Base-by-base conservation (phyloP, 1,140 invertebrate species). In the Mizuhopecten yessoensis region DNA sequence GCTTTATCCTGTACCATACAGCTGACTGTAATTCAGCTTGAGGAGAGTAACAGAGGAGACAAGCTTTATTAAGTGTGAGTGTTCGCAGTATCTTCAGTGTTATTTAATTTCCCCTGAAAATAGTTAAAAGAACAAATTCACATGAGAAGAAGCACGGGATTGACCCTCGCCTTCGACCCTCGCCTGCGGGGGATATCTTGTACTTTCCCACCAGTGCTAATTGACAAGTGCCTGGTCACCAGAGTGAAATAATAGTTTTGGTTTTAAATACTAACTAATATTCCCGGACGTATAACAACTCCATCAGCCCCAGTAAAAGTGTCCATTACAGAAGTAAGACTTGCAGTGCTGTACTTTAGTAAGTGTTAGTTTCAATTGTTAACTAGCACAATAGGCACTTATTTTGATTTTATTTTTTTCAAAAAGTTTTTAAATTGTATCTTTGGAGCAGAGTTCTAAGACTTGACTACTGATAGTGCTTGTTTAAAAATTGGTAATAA, bases 231-330 rank as follows among this genome's bases (percentile, higher is more conserved):
- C 9, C 57, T 75, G 57, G 57, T 75, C 57, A 75, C 57, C 57
- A 75, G 57, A 75, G 57, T 75, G 57, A 75, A 75, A 75, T 75
- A 75, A 75, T 75, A 75, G n/a, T 75, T 75, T 75, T 29, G 57
- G 57, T 75, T 75, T 75, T 29, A n/a, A 75, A 75, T 75, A 29
- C 57, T 29, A 75, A 75, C 57, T 75, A 75, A 75, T 75, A 75
- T 75, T 75, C 57, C 57, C 57, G 5, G 1, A 29, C 7, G 57
- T n/a, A 75, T 75, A 75, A 75, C 57, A 75, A 75, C 3, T 75
- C 57, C 11, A 75, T 75, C n/a, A 13, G 57, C n/a, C 9, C 1
- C n/a, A 75, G n/a, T 75, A 75, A 75, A 75, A 29, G 23, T 75
- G 57, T 75, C 57, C 57, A 75, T 75, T 75, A 29, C 29, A 5